Evolutionary conservation across 2,888 invertebrate genomes (phyloP), one percentile per base, ranked within the genome.

Genomic region (Odontocolon sp.): DNA sequence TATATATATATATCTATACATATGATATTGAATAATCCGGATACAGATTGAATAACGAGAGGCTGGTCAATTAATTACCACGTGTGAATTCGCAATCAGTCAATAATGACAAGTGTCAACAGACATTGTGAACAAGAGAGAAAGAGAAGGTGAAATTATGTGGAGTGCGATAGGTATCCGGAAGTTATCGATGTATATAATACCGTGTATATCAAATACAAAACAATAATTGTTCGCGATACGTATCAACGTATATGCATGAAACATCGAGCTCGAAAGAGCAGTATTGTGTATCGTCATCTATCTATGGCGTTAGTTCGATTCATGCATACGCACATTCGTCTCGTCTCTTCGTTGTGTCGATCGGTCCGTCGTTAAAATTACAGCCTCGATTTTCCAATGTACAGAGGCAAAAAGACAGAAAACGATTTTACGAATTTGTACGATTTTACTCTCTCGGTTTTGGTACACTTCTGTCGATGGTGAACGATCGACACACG

Each of bases 81-180:
- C 66, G 64, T 64, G 69, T 77, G 73, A 67, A 73, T 77, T 77
- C 36, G 57, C 77, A 73, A 77, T 77, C 73, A 73, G 77, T 77
- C 77, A 77, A 77, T 77, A 77, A 77, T 73, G 73, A 54, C 64
- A 69, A 73, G 59, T 69, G 77, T 77, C 77, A 77, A 77, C 69
- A 77, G 21, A 50, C 45, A 4, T 59, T 38, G 16, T 3, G 18
- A 36, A 26, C 9, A 33, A 36, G 56, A 23, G 38, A 38, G 16
- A 38, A 5, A 54, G 33, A n/a, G 33, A 11, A 31, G 11, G 16
- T 45, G 16, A 3, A 14, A 16, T 45, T 45, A 4, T 45, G 18
- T 45, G 6, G 11, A 4, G 14, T 42, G 14, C 18, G n/a, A 66
- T 38, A 21, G 50, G 40, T 61, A 40, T 5, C 33, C 28, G 28